These are phyloP conservation scores for Himantopus leucocephalus DNA, from an alignment of 2,113 vertebrate genomes.

Conservation along the genomic window DNA sequence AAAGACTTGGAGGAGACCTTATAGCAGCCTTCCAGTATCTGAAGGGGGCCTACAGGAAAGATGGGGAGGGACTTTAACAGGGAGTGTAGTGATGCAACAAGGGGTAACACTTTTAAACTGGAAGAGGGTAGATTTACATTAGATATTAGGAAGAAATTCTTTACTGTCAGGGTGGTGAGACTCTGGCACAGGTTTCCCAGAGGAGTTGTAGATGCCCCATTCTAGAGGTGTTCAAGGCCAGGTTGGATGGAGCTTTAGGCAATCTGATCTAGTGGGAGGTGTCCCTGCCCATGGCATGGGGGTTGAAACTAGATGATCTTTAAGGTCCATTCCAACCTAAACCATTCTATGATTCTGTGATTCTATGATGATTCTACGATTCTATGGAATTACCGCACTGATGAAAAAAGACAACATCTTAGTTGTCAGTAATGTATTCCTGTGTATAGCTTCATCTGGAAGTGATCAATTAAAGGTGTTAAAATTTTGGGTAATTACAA, in stretches of 20 bases:
- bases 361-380: not conserved
- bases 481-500: not conserved
- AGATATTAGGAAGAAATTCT: not conserved
- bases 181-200: too few species aligned
- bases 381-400: not conserved
- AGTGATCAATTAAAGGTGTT: not conserved
- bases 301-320: not conserved
- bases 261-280: not conserved
- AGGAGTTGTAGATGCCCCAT: too few species aligned
- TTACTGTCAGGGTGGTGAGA: too few species aligned
- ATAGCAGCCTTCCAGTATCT: not conserved
- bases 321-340: not conserved
- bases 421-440: not conserved
- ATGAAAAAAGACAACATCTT: not conserved
- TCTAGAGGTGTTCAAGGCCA: too few species aligned
- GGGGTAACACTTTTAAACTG: not conserved
- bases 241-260: too few species aligned
- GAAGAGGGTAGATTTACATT: not conserved
- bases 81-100: not conserved
- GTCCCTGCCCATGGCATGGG: not conserved
- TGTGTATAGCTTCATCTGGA: not conserved
- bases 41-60: not conserved
- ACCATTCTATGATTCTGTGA: not conserved
- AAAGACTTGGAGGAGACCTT: not conserved
- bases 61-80: not conserved